Evolutionary conservation across 2,888 invertebrate genomes (phyloP), one percentile per base, ranked within the genome.

Genomic region (Coelinius sp.): DNA sequence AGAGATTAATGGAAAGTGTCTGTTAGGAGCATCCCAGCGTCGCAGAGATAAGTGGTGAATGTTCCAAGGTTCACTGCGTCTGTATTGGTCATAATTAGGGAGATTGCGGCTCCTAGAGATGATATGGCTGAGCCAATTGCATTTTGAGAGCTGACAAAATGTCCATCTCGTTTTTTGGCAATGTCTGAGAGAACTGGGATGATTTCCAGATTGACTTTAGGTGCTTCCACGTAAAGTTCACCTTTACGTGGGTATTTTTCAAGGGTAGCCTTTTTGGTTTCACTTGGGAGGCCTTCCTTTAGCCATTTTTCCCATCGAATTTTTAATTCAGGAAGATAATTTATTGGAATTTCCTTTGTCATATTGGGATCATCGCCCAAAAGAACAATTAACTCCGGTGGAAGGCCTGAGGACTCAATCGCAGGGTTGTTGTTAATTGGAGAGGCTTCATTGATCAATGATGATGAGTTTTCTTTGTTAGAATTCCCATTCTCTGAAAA

Each of bases 271-370:
- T 74, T 75, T 35, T 66, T 25, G 46, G 44, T 53, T 10, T 70
- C 70, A 8, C 70, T 56, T n/a, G 81, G 80, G 0, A 76, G 83
- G 8, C 71, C 83, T 17, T 75, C 77, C 67, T 77, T 82, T 62
- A 78, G 80, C 59, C 85, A 85, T 73, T 80, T 79, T 68, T 78
- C 78, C 75, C 78, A 83, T n/a, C 56, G 27, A 17, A n/a, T 31
- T 17, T 56, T 56, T n/a, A 56, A 56, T 56, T 56, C 56, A n/a
- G 56, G 31, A 17, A 27, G 56, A 27, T 27, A 56, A 56, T 56
- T 14, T 2, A 56, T 31, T 27, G 56, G 25, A 27, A 56, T 27
- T 56, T 56, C 56, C n/a, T 56, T 56, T 14, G 56, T 27, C 6
- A 8, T 8, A 27, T 17, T 56, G 2, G 31, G 56, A 31, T 56